phyloP scores from a whole-genome alignment of 2,888 invertebrate species.

The Epistrophella euchroma region DNA sequence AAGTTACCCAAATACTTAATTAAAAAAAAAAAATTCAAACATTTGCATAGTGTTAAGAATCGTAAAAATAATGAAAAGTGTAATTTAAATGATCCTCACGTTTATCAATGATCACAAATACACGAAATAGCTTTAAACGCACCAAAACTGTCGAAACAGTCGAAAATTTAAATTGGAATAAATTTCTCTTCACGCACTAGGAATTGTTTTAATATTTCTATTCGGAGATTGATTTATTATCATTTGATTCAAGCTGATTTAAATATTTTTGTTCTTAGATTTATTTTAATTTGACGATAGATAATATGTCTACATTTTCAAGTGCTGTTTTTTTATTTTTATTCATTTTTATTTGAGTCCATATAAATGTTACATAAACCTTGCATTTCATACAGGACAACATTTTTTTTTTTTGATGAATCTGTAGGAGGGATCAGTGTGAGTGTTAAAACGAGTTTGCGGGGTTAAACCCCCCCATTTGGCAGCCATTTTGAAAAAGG shows the following conservation, averaged over 20 bases:
- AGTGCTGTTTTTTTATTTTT: too few species aligned
- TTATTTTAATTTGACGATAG: too few species aligned
- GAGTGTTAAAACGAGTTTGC: too few species aligned
- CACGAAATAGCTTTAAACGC: slow-evolving; percentile 43
- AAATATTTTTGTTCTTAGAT: not conserved
- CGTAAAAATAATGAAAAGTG: slow-evolving; percentile 38
- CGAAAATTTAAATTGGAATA: slow-evolving; percentile 38
- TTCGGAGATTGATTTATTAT: not conserved
- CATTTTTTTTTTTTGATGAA: too few species aligned
- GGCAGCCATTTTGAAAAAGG: too few species aligned
- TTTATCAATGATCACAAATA: slow-evolving; percentile 50
- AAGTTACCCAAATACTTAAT: slow-evolving; percentile 20
- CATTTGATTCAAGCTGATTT: not conserved
- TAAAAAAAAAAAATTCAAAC: slow-evolving; percentile 19
- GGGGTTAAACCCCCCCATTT: too few species aligned
- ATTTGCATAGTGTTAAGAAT: slow-evolving; percentile 24
- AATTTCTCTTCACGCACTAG: not conserved
- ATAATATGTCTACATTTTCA: too few species aligned
- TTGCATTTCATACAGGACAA: too few species aligned
- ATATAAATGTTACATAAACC: too few species aligned
- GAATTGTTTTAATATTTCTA: slow-evolving; percentile 11
- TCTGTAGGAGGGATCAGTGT: too few species aligned
- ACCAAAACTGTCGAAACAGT: not conserved
- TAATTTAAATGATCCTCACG: slow-evolving; percentile 63
- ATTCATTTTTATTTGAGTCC: too few species aligned